A percentile compares a stretch with the other conserved stretches of the same genome.
Conservation (phyloP, 2,888 invertebrate species). For the Notodonta dromedarius region DNA sequence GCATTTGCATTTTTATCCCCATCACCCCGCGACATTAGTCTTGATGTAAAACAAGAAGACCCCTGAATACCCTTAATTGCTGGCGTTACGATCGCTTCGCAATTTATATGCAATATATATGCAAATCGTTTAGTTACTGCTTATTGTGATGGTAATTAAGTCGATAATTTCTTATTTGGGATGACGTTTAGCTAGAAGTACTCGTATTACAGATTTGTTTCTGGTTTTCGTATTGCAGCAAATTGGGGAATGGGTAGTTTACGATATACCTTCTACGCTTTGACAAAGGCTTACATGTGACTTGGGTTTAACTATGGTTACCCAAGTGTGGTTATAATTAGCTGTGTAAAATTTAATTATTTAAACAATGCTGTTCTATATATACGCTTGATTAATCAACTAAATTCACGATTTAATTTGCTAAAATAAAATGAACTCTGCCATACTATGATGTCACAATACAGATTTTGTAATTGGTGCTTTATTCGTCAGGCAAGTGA, state of each 20-base stretch:
- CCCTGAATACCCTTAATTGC: slow-evolving; percentile 64
- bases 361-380: no score
- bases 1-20: slow-evolving; percentile 62
- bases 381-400: no score
- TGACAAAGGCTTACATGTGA: no score
- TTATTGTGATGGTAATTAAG: slow-evolving; percentile 51
- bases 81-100: slow-evolving; percentile 50
- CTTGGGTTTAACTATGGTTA: no score
- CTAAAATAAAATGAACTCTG: no score
- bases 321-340: no score
- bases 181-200: slow-evolving; percentile 16
- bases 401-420: no score
- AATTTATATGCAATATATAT: slow-evolving; percentile 75
- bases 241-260: slow-evolving; percentile 8
- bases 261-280: background rate
- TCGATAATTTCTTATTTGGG: slow-evolving; percentile 28
- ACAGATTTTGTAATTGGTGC: no score
- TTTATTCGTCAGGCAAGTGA: no score
- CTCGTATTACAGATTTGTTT: slow-evolving; percentile 2
- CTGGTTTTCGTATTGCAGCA: slow-evolving; percentile 14
- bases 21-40: slow-evolving; percentile 55
- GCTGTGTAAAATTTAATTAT: no score
- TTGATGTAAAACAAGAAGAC: slow-evolving; percentile 64
- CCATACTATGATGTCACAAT: no score
- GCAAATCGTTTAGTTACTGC: slow-evolving; percentile 59